Percentiles rank a stretch among this genome's conserved stretches.
phyloP scores from a whole-genome alignment of 2,888 invertebrate genomes.

The Parnassius apollo region DNA sequence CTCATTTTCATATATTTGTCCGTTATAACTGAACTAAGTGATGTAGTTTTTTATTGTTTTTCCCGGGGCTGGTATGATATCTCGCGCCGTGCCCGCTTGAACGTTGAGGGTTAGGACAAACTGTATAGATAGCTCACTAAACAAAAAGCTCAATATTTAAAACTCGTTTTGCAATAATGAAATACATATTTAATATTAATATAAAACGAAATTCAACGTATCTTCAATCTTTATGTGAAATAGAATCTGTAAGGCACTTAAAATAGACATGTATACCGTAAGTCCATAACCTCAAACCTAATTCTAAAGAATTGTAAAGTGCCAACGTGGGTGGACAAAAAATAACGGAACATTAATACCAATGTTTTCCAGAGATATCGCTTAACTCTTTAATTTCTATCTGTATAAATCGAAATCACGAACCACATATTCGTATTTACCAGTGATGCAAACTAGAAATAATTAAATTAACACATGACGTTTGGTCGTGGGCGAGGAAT shows the following conservation, averaged over 20 bases:
- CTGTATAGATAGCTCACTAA: too few relatives aligned
- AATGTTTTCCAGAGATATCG: constrained; percentile 11
- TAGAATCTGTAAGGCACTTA: neutral
- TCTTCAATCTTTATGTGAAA: neutral
- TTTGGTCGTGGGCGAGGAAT: constrained; percentile 50
- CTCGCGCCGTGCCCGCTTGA: too few relatives aligned
- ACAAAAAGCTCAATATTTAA: too few relatives aligned
- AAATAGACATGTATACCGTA: constrained; percentile 21
- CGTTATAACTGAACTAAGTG: too few relatives aligned
- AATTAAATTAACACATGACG: constrained; percentile 72
- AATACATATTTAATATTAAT: neutral
- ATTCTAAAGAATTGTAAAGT: neutral
- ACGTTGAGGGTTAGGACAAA: too few relatives aligned
- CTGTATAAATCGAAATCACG: constrained; percentile 36
- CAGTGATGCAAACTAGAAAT: constrained; percentile 49
- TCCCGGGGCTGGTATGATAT: too few relatives aligned
- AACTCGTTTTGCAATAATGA: neutral
- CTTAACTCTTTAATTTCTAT: constrained; percentile 20
- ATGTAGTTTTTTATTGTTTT: too few relatives aligned
- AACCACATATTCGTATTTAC: constrained; percentile 32
- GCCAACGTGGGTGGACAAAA: neutral
- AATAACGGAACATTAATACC: constrained; percentile 1
- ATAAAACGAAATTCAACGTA: neutral
- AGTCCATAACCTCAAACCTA: constrained; percentile 22
- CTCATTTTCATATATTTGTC: too few relatives aligned